Evolutionary conservation across 2,888 invertebrate species (phyloP).

Genomic region (Eudasyphora cyanicolor): DNA sequence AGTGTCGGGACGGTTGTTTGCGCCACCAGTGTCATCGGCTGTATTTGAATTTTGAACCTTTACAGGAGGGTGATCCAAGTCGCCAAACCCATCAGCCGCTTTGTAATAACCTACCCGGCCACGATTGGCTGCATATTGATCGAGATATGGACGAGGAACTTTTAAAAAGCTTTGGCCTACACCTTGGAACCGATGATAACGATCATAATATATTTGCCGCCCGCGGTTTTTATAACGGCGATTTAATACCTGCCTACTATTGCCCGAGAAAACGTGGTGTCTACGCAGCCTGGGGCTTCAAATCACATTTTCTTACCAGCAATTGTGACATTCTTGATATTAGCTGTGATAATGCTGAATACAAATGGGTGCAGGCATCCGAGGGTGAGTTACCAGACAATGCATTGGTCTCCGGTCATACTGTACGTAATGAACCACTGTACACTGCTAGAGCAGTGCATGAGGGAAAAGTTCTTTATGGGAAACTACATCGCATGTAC

Average conservation of each 20-base stretch:
- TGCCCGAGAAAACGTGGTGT: constrained; percentile 68
- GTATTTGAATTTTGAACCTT: constrained; percentile 72
- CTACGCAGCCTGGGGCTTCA: constrained; percentile 69
- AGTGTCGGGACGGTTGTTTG: constrained; percentile 71
- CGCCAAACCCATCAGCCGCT: not conserved
- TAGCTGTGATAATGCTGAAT: constrained; percentile 69
- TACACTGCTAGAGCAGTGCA: constrained; percentile 70
- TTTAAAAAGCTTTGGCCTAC: constrained; percentile 68
- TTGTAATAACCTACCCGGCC: too few species aligned
- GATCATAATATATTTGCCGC: constrained; percentile 74
- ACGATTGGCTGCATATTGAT: constrained; percentile 66
- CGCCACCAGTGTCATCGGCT: constrained; percentile 69
- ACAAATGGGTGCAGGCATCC: constrained; percentile 70
- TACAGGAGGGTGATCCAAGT: constrained; percentile 65
- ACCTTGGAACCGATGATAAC: constrained; percentile 71
- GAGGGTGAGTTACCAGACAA: constrained; percentile 69
- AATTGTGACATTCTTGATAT: constrained; percentile 70
- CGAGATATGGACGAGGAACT: constrained; percentile 27
- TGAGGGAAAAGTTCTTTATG: constrained; percentile 67
- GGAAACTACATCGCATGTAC: constrained; percentile 74
- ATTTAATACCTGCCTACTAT: constrained; percentile 73
- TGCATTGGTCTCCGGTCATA: constrained; percentile 70
- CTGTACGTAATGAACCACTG: constrained; percentile 68
- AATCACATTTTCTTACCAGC: constrained; percentile 62
- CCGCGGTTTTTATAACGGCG: constrained; percentile 68